Conservation (phyloP, 2,888 invertebrate species). For the Andrena bucephala region DNA sequence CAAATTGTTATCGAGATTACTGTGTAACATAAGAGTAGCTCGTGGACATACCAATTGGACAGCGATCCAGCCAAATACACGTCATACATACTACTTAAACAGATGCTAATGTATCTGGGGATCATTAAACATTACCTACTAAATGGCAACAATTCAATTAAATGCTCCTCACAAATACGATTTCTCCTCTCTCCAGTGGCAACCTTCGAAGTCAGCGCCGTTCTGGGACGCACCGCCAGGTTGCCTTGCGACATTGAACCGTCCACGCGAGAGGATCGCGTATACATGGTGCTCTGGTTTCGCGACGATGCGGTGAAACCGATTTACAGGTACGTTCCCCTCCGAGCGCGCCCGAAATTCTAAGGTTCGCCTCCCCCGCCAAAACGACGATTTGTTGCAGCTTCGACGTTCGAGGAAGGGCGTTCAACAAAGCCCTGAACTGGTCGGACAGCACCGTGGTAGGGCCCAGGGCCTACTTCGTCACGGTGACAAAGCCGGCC, state of each 20-base stretch:
- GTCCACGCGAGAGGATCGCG: slow-evolving; percentile 92
- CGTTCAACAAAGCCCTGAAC: slow-evolving; percentile 85
- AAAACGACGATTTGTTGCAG: slow-evolving; percentile 64
- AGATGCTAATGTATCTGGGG: not conserved
- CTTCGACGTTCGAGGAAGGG: slow-evolving; percentile 86
- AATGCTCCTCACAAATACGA: not conserved
- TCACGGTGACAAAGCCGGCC: slow-evolving; percentile 86
- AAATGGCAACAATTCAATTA: not conserved
- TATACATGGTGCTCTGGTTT: slow-evolving; percentile 97
- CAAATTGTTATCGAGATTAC: slow-evolving; percentile 9
- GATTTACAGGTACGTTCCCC: slow-evolving; percentile 91
- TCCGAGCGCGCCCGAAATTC: not conserved
- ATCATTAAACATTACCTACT: not conserved
- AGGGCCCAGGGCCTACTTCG: slow-evolving; percentile 86
- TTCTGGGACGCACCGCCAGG: slow-evolving; percentile 93
- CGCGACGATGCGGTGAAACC: slow-evolving; percentile 94
- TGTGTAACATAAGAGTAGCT: not conserved
- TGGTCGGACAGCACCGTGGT: slow-evolving; percentile 86
- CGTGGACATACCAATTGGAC: not conserved
- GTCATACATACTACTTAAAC: not conserved
- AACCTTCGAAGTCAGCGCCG: slow-evolving; percentile 92
- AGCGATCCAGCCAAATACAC: not conserved
- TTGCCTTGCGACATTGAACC: slow-evolving; percentile 96
- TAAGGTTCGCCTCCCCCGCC: not conserved
- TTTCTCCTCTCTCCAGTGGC: slow-evolving; percentile 86